Evolutionary conservation across 2,113 vertebrate species (phyloP), one percentile per base, ranked within the genome.

Genomic region (Psittacara wagleri): DNA sequence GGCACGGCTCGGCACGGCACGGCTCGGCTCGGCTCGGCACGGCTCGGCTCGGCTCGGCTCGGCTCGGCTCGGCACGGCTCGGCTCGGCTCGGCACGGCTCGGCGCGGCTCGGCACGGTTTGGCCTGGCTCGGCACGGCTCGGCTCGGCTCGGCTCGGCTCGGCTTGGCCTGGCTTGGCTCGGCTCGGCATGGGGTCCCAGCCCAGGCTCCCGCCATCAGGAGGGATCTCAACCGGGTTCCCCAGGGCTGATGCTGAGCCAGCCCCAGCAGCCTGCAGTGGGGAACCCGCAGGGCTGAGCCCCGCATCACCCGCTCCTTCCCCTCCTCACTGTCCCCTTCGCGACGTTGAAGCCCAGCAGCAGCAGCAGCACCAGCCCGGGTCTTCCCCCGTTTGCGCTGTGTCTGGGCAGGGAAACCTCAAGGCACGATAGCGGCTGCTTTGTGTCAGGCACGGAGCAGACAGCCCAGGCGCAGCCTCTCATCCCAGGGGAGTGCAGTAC

Each of bases 121-220:
- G 2, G 49, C 24, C 0, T 9, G 25, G 25, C 24, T 15, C 8
- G 8, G 49, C 24, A 2, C 1, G 2, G 24, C 49, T 2, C 4
- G 13, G 49, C 13, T 9, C 3, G 10, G 49, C 25, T 0, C 3
- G 17, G 55, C 83, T 3, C 2, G 27, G 27, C 51, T 2, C 3
- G 25, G 27, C 9, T 2, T 12, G 23, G 51, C 27, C 1, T 6
- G 3, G 51, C 9, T 8, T n/a, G 25, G 84, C 76, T 8, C 35
- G 39, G 81, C 20, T 29, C 23, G 57, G 75, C 33, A 24, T 4
- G 51, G 48, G 57, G 6, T 48, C 44, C 66, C 66, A n/a, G 17
- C 44, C 63, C 62, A 41, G 25, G 17, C 37, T 41, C 63, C 14
- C 9, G 19, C 44, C 67, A 2, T 19, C 63, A 22, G 33, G 9